Base-by-base conservation (phyloP, 1,140 invertebrate species). In the Coelopa frigida region DNA sequence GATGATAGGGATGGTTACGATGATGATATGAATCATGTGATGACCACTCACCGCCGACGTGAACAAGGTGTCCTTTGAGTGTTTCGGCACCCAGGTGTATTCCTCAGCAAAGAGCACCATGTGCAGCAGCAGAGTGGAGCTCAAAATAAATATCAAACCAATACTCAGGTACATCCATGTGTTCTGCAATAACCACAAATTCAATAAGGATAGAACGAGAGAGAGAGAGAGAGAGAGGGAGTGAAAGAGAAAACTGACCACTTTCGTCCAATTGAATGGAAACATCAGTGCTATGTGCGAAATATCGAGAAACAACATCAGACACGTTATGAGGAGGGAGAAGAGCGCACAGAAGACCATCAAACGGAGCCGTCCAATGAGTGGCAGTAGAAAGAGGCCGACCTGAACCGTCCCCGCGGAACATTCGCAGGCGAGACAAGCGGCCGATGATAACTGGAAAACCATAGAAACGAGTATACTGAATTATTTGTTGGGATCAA, bases 271-370 rank as follows among this genome's bases (percentile, higher is more conserved):
- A 70, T 87, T 86, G 61, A 89, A 81, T 53, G 86, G 85, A 72
- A 89, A 85, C 71, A 88, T 76, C 59, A 83, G 80, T 48, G 82
- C 76, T 55, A 87, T 80, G 59, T 87, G 81, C 55, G 87, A 85
- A 70, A 90, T 81, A 77, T 89, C 87, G 69, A 89, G 80, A 74
- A 87, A 83, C 59, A 90, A 77, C 69, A 89, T 78, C 54, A 86
- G 75, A 58, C 78, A 78, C 55, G 87, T 89, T 64, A 88, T 78
- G 68, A 90, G 79, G 58, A 85, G 72, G 67, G 85, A 87, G 66
- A 89, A 84, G 47, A 90, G 76, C 46, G 86, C 84, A 54, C 66
- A 70, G 52, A 59, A 86, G 80, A 73, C 61, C 67, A 70, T 70
- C 51, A 70, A 60, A 52, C 67, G 67, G 50, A 70, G 72, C 53